Percentiles rank a stretch among this genome's conserved stretches.
Conservation (phyloP, 1,140 invertebrate genomes). For the Caenorhabditis remanei region DNA sequence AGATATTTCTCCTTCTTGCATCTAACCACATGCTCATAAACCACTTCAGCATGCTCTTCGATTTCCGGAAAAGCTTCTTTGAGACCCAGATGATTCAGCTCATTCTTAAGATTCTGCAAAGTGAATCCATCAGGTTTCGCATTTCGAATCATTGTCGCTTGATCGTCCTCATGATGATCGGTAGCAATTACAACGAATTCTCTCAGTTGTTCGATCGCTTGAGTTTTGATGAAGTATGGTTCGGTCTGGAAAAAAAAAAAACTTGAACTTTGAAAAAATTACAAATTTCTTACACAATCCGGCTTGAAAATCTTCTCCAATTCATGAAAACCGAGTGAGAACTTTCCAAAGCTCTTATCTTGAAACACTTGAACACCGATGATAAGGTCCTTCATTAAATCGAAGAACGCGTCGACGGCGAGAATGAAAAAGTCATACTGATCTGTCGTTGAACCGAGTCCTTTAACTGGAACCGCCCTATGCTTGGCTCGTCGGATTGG, state of each 20-base stretch:
- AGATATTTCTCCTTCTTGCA: conserved; percentile 81
- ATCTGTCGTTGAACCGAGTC: neutral
- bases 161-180: too few species aligned
- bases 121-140: neutral
- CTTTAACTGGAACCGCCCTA: neutral
- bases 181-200: too few species aligned
- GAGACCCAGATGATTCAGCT: neutral
- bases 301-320: too few species aligned
- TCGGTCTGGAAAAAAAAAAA: too few species aligned
- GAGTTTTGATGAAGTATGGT: too few species aligned
- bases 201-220: too few species aligned
- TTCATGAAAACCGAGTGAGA: too few species aligned
- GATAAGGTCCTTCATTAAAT: neutral
- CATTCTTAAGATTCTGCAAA: neutral
- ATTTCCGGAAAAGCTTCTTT: neutral
- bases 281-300: too few species aligned
- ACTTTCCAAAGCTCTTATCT: neutral
- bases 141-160: neutral
- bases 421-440: neutral
- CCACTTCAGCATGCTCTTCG: neutral
- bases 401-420: neutral
- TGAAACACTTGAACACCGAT: neutral
- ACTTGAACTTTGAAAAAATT: too few species aligned
- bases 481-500: neutral
- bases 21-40: neutral